A percentile compares a stretch with the other conserved stretches of the same genome.
Evolutionary conservation across 2,113 vertebrate genomes (phyloP).

Genomic region (Ivindomyrus marchei): DNA sequence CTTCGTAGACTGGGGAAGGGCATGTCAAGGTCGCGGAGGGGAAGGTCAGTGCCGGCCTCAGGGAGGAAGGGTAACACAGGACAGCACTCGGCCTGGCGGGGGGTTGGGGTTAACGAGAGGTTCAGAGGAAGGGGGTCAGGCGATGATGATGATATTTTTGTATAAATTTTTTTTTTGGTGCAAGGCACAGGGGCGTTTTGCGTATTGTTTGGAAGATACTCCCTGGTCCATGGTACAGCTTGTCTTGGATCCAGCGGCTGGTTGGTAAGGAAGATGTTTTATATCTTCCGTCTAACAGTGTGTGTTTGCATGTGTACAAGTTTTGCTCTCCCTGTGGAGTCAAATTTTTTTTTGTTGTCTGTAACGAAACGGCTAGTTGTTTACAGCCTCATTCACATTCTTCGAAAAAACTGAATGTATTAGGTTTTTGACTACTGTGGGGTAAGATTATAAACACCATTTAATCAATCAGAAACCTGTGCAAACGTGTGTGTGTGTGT

Average conservation of each 20-base stretch:
- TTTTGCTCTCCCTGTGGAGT: background rate
- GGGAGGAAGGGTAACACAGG: background rate
- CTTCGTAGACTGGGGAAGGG: background rate
- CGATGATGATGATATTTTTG: background rate
- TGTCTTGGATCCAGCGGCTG: background rate
- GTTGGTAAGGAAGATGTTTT: background rate
- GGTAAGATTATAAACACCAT: background rate
- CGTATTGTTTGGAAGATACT: background rate
- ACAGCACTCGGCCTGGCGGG: background rate
- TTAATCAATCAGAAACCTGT: background rate
- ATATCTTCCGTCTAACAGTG: background rate
- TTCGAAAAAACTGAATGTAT: background rate
- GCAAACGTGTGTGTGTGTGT: background rate
- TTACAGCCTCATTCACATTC: background rate
- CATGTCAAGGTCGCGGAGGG: background rate
- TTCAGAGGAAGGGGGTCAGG: background rate
- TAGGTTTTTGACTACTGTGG: background rate
- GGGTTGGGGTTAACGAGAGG: background rate
- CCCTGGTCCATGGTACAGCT: background rate
- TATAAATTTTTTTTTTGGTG: background rate
- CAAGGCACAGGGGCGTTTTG: background rate
- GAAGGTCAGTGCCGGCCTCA: background rate
- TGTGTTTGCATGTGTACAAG: background rate
- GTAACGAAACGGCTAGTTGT: background rate
- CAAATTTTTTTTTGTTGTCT: background rate